Base-by-base conservation (phyloP, 2,797 vertebrate species). In the Enoplosus armatus region DNA sequence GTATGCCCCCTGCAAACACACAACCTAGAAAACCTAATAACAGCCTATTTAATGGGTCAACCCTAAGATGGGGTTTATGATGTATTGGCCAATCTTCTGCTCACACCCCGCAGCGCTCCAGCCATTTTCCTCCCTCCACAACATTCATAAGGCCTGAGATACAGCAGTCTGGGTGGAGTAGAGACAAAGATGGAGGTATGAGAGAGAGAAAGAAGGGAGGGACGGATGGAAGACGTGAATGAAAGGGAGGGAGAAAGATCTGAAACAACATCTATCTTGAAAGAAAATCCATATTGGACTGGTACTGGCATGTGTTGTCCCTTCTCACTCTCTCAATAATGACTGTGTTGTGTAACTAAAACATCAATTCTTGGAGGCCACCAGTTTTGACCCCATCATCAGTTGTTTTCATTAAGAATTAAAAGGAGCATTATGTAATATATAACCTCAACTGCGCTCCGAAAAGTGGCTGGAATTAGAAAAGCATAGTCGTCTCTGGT, bases 81-180 rank as follows among this genome's bases (percentile, higher is more conserved):
- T 92, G 77, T 91, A 93, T 91, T 66, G 82, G 72, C 55, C 81
- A 92, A 92, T 94, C 82, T 88, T 82, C 82, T 85, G 67, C 79
- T 80, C 66, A 37, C 64, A 69, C 83, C 89, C 88, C 0, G 80
- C 83, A 90, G 89, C 82, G 12, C 62, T 84, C 31, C 55, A 79
- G 78, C 67, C 58, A 41, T 51, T 75, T 73, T 50, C 80, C n/a
- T 56, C 47, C 61, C 41, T 81, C 51, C 24, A 11, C 60, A 84
- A 60, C 82, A 72, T 83, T 77, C 58, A 75, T 70, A 79, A 76
- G 48, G 65, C 71, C 66, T 41, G 47, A 59, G 48, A 78, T 62
- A 35, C 56, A 60, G 43, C 33, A 33, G 37, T 24, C 4, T 26
- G 41, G 26, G 55, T 29, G 12, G 11, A 77, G 27, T 18, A 5